These are phyloP conservation scores for Epinephelus moara DNA, from an alignment of 2,113 vertebrate species.

Conservation along the genomic window DNA sequence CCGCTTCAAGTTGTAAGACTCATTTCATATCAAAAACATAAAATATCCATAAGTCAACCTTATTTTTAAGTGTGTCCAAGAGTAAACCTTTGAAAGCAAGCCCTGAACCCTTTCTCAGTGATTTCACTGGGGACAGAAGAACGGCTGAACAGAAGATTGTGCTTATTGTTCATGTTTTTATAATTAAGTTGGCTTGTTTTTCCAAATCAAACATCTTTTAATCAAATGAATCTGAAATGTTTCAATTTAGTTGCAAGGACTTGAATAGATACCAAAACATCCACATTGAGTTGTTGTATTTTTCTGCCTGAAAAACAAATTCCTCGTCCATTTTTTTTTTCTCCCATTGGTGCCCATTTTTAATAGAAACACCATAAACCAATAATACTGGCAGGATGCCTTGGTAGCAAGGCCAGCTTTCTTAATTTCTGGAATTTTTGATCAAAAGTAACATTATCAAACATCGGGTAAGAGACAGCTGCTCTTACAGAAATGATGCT, in stretches of 20 bases:
- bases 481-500: background rate
- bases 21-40: background rate
- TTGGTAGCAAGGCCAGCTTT: background rate
- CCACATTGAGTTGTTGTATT: background rate
- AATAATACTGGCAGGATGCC: background rate
- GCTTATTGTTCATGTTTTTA: conserved; percentile 4
- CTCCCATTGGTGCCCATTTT: background rate
- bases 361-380: background rate
- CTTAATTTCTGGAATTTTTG: background rate
- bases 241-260: background rate
- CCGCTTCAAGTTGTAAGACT: background rate
- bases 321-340: too few relatives aligned
- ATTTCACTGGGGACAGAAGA: background rate
- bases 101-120: background rate
- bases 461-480: background rate
- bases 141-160: background rate
- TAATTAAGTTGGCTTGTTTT: background rate
- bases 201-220: background rate
- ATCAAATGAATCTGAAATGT: background rate
- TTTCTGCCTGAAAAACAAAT: conserved; percentile 1
- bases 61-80: background rate
- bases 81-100: background rate
- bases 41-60: background rate
- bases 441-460: conserved; percentile 3
- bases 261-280: background rate